Base-by-base conservation (phyloP, 2,113 vertebrate species). In the Dicentrarchus labrax region DNA sequence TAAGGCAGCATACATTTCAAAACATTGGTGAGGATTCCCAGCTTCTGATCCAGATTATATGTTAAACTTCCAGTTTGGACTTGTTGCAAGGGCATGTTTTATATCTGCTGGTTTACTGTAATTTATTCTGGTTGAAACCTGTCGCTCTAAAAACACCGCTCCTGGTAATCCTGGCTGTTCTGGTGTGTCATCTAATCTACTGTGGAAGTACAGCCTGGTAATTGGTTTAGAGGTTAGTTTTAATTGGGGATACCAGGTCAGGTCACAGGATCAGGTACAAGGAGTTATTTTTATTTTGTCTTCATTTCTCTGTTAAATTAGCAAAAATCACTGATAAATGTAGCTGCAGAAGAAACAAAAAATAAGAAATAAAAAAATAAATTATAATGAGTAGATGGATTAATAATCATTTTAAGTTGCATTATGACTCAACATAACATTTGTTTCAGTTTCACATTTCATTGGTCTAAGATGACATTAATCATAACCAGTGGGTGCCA, bases 211-310 rank as follows among this genome's bases (percentile, higher is more conserved):
- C 57, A 79, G 72, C 19, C 68, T 7, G 50, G 0, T 85, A 77
- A 90, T 69, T 84, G 64, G 54, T 75, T 86, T 74, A 36, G 43
- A 76, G 86, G 65, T 72, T 59, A 50, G 69, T 62, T 56, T 83
- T 66, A 80, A 83, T 72, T 61, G 59, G 56, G 7, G n/a, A 62
- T 9, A 61, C 17, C 38, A 3, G 45, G 22, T 70, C 48, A 69
- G 64, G 69, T 83, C 21, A 75, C 47, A 60, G 3, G 38, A 45
- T 60, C 21, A 65, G 36, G 17, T 19, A 21, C 56, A 36, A 39
- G 4, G 8, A 5, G 6, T 50, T 50, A 5, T 51, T 22, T 8
- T 73, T 10, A 17, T 21, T 62, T 61, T 15, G n/a, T 19, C 19
- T 30, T 2, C 0, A 17, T 54, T 47, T 60, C 5, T 57, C 8